Percentiles rank a stretch among this genome's conserved stretches.
Conservation (phyloP, 2,888 invertebrate species). For the Tiliacea citrago region DNA sequence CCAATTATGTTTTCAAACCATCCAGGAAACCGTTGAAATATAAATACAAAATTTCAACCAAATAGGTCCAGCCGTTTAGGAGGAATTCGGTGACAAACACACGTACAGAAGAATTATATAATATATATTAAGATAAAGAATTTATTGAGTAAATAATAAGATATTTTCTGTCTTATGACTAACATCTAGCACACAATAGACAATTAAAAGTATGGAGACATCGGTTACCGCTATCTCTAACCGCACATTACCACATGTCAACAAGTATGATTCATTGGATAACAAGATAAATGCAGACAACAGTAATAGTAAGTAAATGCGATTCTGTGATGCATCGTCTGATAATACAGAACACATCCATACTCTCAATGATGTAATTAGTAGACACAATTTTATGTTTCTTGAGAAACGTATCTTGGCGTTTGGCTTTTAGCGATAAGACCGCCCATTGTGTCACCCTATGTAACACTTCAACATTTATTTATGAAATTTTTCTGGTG, state of each 20-base stretch:
- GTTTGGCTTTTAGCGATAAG: no score
- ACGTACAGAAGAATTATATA: no score
- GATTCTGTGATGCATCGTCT: constrained; percentile 40
- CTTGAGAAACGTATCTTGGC: neutral
- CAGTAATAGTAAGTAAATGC: constrained; percentile 37
- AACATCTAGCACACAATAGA: constrained; percentile 1
- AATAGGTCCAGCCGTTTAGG: no score
- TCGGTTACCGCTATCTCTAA: constrained; percentile 27
- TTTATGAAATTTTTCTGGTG: no score
- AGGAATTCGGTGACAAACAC: no score
- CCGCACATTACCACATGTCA: constrained; percentile 27
- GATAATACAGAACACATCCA: constrained; percentile 20
- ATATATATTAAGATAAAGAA: no score
- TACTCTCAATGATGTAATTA: neutral
- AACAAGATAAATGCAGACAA: constrained; percentile 43
- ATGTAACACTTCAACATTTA: no score
- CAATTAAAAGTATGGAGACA: neutral
- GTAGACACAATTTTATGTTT: no score
- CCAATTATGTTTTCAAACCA: no score
- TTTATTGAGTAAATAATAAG: neutral
- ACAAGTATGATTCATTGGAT: constrained; percentile 46
- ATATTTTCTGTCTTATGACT: constrained; percentile 8
- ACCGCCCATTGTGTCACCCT: no score
- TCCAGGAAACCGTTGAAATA: no score
- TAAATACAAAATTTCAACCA: no score